A percentile compares a stretch with the other conserved stretches of the same genome.
Conservation (phyloP, 2,888 invertebrate species). For the Deilephila elpenor region DNA sequence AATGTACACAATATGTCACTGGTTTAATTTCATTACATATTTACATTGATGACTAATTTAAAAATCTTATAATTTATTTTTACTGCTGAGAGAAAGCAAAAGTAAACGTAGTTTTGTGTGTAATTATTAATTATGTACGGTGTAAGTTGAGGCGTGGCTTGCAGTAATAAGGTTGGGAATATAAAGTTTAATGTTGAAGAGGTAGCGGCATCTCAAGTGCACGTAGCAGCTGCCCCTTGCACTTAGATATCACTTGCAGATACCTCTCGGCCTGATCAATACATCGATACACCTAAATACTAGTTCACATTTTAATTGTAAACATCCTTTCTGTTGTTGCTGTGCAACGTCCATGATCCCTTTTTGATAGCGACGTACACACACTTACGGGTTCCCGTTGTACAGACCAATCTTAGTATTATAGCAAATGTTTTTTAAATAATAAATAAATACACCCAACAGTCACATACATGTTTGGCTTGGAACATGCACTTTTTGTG, state of each 20-base stretch:
- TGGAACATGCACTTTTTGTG: background rate
- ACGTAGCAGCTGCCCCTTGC: slow-evolving; percentile 5
- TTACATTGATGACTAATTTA: too few species aligned
- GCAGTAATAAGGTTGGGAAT: background rate
- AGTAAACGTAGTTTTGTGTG: background rate
- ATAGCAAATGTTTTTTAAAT: too few species aligned
- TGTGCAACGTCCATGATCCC: background rate
- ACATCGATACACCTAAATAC: background rate
- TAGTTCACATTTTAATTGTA: background rate
- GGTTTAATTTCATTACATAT: too few species aligned
- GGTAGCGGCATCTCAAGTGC: slow-evolving; percentile 12
- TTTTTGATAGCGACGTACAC: background rate
- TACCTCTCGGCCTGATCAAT: background rate
- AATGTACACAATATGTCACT: too few species aligned
- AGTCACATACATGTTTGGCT: too few species aligned
- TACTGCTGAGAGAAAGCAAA: background rate
- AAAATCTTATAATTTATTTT: background rate
- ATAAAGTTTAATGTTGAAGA: background rate
- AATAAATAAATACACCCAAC: too few species aligned
- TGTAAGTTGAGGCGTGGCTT: background rate
- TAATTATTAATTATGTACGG: background rate
- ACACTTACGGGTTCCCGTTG: background rate
- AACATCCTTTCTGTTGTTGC: background rate
- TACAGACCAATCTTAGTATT: background rate
- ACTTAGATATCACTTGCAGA: background rate